Conservation (phyloP, 1,140 invertebrate genomes). For the Orius insidiosus region DNA sequence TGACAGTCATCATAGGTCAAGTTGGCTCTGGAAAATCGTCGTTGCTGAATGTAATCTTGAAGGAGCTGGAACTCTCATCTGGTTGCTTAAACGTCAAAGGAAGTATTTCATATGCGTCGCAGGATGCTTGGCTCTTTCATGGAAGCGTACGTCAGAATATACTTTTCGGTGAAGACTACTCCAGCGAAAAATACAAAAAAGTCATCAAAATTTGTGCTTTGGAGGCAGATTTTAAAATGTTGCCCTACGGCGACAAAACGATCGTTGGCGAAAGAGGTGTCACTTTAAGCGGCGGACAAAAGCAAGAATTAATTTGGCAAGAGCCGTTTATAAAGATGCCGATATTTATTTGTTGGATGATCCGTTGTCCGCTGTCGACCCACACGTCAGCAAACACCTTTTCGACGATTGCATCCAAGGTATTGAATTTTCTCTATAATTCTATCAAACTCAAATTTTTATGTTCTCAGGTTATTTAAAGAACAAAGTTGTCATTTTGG, state of each 20-base stretch:
- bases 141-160: slow-evolving; percentile 55
- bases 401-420: slow-evolving; percentile 42
- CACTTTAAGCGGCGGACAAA: slow-evolving; percentile 53
- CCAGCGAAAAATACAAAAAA: slow-evolving; percentile 36
- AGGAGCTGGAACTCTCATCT: slow-evolving; percentile 41
- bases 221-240: slow-evolving; percentile 36
- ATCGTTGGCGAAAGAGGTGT: slow-evolving; percentile 66
- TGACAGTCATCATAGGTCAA: slow-evolving; percentile 62
- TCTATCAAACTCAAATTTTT: not conserved
- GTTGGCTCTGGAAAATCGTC: slow-evolving; percentile 72
- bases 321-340: slow-evolving; percentile 47
- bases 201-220: slow-evolving; percentile 39
- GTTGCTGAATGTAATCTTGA: slow-evolving; percentile 50
- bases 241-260: slow-evolving; percentile 48
- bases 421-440: not conserved
- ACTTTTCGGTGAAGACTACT: slow-evolving; percentile 50
- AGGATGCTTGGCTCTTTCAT: slow-evolving; percentile 61
- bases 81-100: slow-evolving; percentile 45
- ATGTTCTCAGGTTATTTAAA: slow-evolving; percentile 28
- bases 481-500: slow-evolving; percentile 52
- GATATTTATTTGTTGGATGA: slow-evolving; percentile 66
- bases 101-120: slow-evolving; percentile 48
- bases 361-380: slow-evolving; percentile 56
- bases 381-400: slow-evolving; percentile 43
- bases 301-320: slow-evolving; percentile 38